Percentiles rank a stretch among this genome's conserved stretches.
These are phyloP conservation scores for Mus caroli DNA, from an alignment of 2,797 vertebrate species.

Conservation along the genomic window DNA sequence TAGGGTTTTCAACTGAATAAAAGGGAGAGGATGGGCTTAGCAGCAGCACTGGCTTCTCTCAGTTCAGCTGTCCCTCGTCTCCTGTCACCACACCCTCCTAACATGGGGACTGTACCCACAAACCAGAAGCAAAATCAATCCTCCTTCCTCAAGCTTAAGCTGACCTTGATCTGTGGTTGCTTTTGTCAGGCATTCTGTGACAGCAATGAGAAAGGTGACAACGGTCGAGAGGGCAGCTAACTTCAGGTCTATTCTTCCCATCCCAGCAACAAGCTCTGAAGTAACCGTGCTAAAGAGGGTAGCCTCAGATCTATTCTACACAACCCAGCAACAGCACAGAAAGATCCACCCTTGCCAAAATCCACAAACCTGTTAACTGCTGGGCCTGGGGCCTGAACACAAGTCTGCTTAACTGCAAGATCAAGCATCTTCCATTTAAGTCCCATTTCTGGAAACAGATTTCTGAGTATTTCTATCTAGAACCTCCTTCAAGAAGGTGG, in stretches of 20 bases:
- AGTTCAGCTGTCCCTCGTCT: background rate
- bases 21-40: background rate
- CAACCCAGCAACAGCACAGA: background rate
- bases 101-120: background rate
- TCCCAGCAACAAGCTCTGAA: background rate
- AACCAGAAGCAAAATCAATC: background rate
- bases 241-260: background rate
- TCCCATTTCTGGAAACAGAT: background rate
- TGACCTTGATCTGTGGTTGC: background rate
- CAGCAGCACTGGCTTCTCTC: background rate
- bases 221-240: too few species aligned
- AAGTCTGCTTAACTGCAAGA: background rate
- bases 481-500: background rate
- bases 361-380: background rate
- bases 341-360: background rate
- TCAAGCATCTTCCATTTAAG: background rate
- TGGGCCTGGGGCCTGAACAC: background rate
- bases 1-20: background rate
- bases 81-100: background rate
- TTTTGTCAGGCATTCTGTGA: background rate
- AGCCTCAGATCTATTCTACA: background rate
- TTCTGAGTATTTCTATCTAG: background rate
- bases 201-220: background rate
- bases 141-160: background rate
- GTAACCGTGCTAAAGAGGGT: background rate